Percentiles rank a stretch among this genome's conserved stretches.
phyloP scores from a whole-genome alignment of 2,888 invertebrate species.

The Tenthredo mesomela region DNA sequence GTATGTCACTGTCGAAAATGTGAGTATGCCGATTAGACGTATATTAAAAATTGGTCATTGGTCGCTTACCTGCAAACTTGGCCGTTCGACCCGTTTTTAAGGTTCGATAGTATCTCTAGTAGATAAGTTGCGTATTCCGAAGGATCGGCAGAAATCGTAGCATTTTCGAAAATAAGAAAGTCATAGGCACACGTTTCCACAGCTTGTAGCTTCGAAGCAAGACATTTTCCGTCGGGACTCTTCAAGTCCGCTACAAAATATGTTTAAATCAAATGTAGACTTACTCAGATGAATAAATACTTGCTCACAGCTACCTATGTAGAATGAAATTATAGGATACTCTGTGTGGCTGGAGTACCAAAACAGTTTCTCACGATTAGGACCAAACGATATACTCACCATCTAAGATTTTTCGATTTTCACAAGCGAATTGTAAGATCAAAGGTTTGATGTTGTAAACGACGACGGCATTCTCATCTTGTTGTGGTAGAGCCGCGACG shows the following conservation, averaged over 20 bases:
- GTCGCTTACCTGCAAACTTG: neutral
- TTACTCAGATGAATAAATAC: neutral
- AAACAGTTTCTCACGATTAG: neutral
- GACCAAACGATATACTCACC: neutral
- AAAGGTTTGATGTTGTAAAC: conserved; percentile 3
- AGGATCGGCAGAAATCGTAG: neutral
- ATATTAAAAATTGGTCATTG: neutral
- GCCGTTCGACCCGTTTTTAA: neutral
- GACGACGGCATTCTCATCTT: neutral
- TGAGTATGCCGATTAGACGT: neutral
- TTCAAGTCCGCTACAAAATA: neutral
- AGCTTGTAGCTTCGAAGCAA: neutral
- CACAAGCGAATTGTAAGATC: neutral
- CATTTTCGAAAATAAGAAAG: neutral
- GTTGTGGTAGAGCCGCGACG: neutral
- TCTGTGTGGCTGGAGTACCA: neutral
- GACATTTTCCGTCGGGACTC: neutral
- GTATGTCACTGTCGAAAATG: neutral
- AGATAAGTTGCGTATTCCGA: neutral
- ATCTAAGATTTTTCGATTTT: neutral
- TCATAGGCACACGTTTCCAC: neutral
- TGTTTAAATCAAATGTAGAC: neutral
- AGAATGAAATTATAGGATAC: neutral
- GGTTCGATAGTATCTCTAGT: neutral
- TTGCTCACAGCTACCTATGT: neutral